Conservation (phyloP, 2,113 vertebrate species). For the Tenebrosternarchus preto region DNA sequence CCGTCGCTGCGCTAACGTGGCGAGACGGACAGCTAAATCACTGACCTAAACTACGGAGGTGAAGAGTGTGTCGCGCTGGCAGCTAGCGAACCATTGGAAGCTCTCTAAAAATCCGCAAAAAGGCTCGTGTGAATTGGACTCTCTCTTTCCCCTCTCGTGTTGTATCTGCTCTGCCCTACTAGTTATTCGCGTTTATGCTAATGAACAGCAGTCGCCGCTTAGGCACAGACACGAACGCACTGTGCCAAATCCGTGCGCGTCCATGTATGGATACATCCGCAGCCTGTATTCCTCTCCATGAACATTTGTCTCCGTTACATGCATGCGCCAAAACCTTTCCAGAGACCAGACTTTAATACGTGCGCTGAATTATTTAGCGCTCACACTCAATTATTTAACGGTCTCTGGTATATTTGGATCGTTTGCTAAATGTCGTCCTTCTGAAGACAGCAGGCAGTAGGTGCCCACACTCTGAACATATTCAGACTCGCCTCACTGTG, state of each 20-base stretch:
- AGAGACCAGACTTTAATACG: constrained; percentile 61
- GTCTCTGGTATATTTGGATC: constrained; percentile 62
- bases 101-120: neutral
- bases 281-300: constrained; percentile 36
- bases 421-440: constrained; percentile 49
- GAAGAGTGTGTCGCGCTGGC: neutral
- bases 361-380: constrained; percentile 59
- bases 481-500: constrained; percentile 2
- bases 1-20: too few species aligned
- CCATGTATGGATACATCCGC: constrained; percentile 44
- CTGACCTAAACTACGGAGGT: neutral
- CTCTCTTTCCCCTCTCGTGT: neutral
- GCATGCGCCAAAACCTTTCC: constrained; percentile 54
- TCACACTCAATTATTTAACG: constrained; percentile 61
- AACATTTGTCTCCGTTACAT: constrained; percentile 60
- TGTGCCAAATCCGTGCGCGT: constrained; percentile 29
- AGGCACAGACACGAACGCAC: neutral
- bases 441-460: constrained; percentile 10
- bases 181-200: constrained; percentile 14
- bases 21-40: neutral
- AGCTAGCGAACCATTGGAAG: neutral
- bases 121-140: neutral
- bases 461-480: constrained; percentile 15
- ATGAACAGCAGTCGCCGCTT: constrained; percentile 3
- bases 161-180: constrained; percentile 25